A percentile compares a stretch with the other conserved stretches of the same genome.
Evolutionary conservation across 2,797 vertebrate species (phyloP).

Genomic region (Sorex maritimensis): DNA sequence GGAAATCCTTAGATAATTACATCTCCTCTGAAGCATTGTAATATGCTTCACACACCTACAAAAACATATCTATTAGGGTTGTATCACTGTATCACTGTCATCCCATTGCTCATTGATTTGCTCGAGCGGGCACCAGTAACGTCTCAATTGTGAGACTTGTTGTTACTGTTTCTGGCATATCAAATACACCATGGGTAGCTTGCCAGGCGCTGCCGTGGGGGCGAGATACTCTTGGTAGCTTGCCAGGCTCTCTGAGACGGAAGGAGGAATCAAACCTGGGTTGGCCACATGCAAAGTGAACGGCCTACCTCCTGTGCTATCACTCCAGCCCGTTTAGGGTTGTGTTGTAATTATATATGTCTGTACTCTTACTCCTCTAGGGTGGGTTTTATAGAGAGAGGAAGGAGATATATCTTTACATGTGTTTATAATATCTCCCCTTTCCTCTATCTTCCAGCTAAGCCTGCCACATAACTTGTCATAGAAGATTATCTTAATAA

Average conservation of each 20-base stretch:
- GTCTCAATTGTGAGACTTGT: no score
- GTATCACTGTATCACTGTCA: no score
- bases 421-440: constrained; percentile 20
- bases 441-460: constrained; percentile 31
- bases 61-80: background rate
- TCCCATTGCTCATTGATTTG: no score
- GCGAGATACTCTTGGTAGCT: no score
- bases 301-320: no score
- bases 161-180: no score
- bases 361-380: background rate
- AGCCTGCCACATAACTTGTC: constrained; percentile 17
- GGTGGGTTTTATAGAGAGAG: background rate
- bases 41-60: background rate
- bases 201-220: no score
- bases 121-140: no score
- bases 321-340: background rate
- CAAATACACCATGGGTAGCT: no score
- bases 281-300: no score
- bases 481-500: constrained; percentile 63
- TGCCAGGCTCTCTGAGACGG: no score
- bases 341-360: background rate
- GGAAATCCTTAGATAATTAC: constrained; percentile 33
- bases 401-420: background rate
- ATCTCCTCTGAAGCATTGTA: background rate
- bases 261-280: no score